Evolutionary conservation across 2,113 vertebrate genomes (phyloP).

Genomic region (Dromiciops gliroides): DNA sequence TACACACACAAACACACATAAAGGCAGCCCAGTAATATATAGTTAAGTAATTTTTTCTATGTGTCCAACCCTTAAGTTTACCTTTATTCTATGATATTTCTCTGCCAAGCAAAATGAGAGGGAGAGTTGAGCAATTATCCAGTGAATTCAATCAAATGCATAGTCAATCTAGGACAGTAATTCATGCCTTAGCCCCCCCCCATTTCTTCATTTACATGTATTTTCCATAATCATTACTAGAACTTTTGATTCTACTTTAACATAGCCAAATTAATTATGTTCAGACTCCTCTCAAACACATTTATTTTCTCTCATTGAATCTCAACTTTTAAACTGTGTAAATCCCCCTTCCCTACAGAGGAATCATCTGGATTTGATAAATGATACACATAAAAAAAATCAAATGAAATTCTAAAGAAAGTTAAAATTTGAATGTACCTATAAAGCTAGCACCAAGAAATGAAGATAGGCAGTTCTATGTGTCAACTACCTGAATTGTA

Average conservation of each 20-base stretch:
- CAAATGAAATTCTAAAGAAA: background rate
- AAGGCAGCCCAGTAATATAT: background rate
- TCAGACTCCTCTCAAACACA: background rate
- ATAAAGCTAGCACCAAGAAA: background rate
- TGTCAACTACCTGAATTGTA: background rate
- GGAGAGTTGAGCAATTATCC: background rate
- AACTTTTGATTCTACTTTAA: background rate
- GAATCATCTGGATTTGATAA: background rate
- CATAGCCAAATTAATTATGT: background rate
- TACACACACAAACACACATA: background rate
- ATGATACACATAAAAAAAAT: background rate
- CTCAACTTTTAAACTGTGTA: background rate
- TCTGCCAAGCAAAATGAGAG: background rate
- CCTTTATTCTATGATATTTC: background rate
- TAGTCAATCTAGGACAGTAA: background rate
- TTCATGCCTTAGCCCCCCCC: background rate
- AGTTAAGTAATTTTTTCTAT: background rate
- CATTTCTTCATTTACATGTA: background rate
- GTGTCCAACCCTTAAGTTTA: background rate
- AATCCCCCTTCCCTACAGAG: background rate
- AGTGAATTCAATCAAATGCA: background rate
- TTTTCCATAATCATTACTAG: background rate
- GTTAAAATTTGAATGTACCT: background rate
- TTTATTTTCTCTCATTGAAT: background rate
- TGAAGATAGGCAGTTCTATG: background rate